Evolutionary conservation across 2,888 invertebrate species (phyloP).

Genomic region (Pocota personata): DNA sequence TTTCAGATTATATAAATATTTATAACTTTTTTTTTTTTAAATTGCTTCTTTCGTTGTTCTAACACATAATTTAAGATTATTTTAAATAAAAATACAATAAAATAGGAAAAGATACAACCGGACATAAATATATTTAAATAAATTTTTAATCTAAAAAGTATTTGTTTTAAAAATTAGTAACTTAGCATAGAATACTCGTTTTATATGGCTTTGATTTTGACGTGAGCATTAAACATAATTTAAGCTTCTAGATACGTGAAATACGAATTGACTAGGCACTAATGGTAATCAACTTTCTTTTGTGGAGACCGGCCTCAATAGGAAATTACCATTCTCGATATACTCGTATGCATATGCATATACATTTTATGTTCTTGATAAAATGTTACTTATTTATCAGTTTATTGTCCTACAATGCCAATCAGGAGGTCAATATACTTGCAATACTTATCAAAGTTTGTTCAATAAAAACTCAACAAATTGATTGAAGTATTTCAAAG

Average conservation of each 20-base stretch:
- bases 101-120: not conserved
- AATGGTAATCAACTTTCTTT: not conserved
- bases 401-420: no score
- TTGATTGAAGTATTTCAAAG: no score
- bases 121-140: not conserved
- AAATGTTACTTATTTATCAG: no score
- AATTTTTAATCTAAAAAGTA: not conserved
- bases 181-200: not conserved
- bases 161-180: conserved; percentile 3
- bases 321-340: no score
- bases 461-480: no score
- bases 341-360: no score
- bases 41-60: not conserved
- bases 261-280: not conserved
- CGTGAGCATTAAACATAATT: not conserved
- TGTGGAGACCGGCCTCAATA: not conserved
- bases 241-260: not conserved
- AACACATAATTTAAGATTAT: not conserved
- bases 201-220: not conserved
- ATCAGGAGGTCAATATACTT: no score
- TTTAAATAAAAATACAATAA: not conserved
- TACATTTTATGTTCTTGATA: no score
- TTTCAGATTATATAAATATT: not conserved
- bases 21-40: not conserved
- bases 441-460: no score